Evolutionary conservation across 2,113 vertebrate genomes (phyloP), one percentile per base, ranked within the genome.

Genomic region (Mirounga angustirostris): DNA sequence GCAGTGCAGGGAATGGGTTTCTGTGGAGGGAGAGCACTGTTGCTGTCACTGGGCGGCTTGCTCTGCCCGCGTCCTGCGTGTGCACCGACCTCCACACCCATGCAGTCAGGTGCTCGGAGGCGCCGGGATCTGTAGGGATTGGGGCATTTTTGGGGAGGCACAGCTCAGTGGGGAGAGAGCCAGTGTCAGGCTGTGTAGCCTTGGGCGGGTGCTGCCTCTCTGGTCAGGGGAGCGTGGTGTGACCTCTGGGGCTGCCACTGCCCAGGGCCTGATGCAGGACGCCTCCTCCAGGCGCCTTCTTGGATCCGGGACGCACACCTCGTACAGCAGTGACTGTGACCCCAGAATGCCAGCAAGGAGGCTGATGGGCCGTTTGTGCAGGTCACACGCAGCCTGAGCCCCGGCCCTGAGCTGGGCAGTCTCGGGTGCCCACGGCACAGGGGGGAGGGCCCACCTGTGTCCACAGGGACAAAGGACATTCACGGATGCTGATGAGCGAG

Each of bases 31-130:
- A 46, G 40, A 1, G 13, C 1, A 2, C 28, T 0, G 0, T 4
- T 10, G 30, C 65, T 50, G 5, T 24, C n/a, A 2, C 8, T 0
- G 7, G 40, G 14, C 26, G 2, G 2, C 13, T 5, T 2, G 14
- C n/a, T 15, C 13, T 10, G 10, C 1, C 0, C 4, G 40, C 2
- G 40, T 43, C 18, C 24, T 33, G 30, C 2, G 4, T 13, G 8
- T 22, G n/a, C 0, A 7, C 63, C 6, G 13, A 1, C 1, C 0
- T 71, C 54, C 54, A 52, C 36, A 22, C 0, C 0, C 0, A 0
- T 15, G 71, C 56, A 52, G 26, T 16, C 0, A 1, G 79, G 43
- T 52, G 40, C 61, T 36, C 6, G 19, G 30, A 14, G 4, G 24
- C 1, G 58, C 56, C 16, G 46, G 40, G 14, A 40, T 16, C 50